Base-by-base conservation (phyloP, 2,113 vertebrate species). In the Talpa occidentalis region DNA sequence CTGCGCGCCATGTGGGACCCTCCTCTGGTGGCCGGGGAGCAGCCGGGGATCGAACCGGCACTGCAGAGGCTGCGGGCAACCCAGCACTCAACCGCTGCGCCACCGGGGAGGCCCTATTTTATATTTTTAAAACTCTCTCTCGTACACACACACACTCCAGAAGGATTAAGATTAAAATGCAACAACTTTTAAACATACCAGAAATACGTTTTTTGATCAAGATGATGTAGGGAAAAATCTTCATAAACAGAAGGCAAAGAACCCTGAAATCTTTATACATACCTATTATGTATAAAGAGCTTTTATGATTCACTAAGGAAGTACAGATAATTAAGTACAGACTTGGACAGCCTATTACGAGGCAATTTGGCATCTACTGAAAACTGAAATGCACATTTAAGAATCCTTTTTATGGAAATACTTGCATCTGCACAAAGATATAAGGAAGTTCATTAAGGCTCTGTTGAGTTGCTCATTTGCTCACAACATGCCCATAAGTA, bases 301-400 rank as follows among this genome's bases (percentile, higher is more conserved):
- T 40, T 77, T 42, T 60, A 52, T 24, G 85, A 70, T 44, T 67
- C 32, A 44, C 24, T 69, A 80, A 93, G 35, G 64, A 77, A 88
- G 44, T 76, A 88, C 0, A 84, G 12, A 52, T 52, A 21, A 21
- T 54, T 54, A 54, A 54, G 52, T 54, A 54, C 19, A 54, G n/a
- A 89, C 3, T 88, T 42, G 59, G 40, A 8, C 2, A 21, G 37
- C 37, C 54, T 90, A 78, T 79, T 30, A 54, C 44, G 42, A 88
- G 35, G 49, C 6, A 88, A 89, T 81, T 35, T 88, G 66, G 16
- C 56, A 90, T 52, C 62, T 67, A 80, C 10, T 6, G 21, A 90
- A 90, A 84, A 19, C n/a, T 93, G 77, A 92, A 92, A 88, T 26
- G 26, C n/a, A 85, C 47, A 67, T 19, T 87, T 80, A 66, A 49